Evolutionary conservation across 2,797 vertebrate genomes (phyloP).

Genomic region (Tragopan temminckii): DNA sequence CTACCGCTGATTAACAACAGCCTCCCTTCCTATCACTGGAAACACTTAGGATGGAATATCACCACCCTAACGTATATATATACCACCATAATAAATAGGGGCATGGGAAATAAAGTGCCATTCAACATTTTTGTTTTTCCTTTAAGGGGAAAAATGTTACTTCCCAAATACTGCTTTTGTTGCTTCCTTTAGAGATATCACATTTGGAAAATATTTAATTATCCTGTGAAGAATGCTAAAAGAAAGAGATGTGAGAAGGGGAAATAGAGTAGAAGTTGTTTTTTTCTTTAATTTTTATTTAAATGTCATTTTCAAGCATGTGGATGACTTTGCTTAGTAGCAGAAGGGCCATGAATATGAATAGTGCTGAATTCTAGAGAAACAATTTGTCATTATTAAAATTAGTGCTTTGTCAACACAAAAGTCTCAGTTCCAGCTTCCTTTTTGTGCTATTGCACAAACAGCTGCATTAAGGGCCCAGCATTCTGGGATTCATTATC

Average conservation of each 20-base stretch:
- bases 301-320: not conserved
- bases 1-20: not conserved
- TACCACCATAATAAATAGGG: not conserved
- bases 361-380: slow-evolving; percentile 44
- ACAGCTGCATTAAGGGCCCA: slow-evolving; percentile 12
- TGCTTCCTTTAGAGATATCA: slow-evolving; percentile 11
- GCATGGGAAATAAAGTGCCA: not conserved
- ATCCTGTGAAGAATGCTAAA: slow-evolving; percentile 27
- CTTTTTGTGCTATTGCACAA: slow-evolving; percentile 39
- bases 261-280: slow-evolving; percentile 5
- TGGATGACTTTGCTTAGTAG: slow-evolving; percentile 44
- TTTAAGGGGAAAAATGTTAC: not conserved
- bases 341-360: slow-evolving; percentile 67
- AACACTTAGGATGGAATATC: not conserved
- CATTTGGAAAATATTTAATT: slow-evolving; percentile 55
- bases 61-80: not conserved
- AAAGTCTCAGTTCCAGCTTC: slow-evolving; percentile 35
- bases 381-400: slow-evolving; percentile 79
- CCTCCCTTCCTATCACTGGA: not conserved
- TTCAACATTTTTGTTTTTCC: not conserved
- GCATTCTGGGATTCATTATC: not conserved
- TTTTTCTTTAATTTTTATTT: not conserved
- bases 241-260: slow-evolving; percentile 13
- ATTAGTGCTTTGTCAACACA: slow-evolving; percentile 73
- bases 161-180: not conserved